Conservation (phyloP, 2,113 vertebrate species). For the Pelecanoides urinatrix region DNA sequence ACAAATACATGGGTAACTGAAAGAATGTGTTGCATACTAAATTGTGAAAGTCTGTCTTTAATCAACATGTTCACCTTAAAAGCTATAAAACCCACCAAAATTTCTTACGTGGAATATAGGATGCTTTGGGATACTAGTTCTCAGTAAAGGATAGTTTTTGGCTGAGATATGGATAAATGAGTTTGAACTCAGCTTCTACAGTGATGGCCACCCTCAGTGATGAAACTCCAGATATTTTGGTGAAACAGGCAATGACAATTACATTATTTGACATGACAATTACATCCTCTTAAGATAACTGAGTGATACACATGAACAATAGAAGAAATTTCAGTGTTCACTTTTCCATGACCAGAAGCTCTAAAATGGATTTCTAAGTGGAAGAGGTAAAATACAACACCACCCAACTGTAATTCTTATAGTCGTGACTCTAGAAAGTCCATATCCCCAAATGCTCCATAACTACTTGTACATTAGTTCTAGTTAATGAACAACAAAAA, state of each 20-base stretch:
- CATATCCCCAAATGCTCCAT: neutral
- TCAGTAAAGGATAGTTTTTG: neutral
- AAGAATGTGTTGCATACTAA: neutral
- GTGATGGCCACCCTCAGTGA: neutral
- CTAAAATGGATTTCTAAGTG: neutral
- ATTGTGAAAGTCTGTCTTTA: neutral
- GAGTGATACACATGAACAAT: neutral
- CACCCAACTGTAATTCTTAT: neutral
- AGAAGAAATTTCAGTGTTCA: neutral
- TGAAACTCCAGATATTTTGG: neutral
- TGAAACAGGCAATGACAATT: neutral
- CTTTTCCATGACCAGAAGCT: neutral
- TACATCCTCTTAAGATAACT: neutral
- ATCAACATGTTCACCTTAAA: neutral
- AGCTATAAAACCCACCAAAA: neutral
- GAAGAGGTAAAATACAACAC: neutral
- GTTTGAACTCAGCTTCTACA: neutral
- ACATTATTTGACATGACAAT: neutral
- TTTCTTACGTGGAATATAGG: neutral
- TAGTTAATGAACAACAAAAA: neutral
- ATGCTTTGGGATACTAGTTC: neutral
- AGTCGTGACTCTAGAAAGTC: neutral
- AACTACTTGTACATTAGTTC: neutral
- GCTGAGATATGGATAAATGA: neutral
- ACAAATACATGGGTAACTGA: neutral